A percentile compares a stretch with the other conserved stretches of the same genome.
Conservation (phyloP, 2,888 invertebrate genomes). For the Aspidiotus destructor region DNA sequence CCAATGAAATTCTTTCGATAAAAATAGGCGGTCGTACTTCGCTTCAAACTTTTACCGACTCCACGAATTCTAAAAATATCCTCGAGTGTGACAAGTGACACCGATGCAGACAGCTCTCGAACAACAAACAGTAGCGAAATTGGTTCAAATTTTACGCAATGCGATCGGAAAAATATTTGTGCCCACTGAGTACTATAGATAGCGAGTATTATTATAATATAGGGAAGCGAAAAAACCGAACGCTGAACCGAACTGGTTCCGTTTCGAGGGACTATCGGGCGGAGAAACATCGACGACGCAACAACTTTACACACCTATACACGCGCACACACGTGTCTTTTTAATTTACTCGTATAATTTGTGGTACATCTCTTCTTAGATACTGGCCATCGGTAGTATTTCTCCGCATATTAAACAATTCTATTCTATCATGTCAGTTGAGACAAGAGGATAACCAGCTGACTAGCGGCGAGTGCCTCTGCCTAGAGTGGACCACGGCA, state of each 20-base stretch:
- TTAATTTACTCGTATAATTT: neutral
- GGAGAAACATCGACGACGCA: neutral
- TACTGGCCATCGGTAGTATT: constrained; percentile 3
- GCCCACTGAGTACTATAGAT: neutral
- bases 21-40: no score
- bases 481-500: constrained; percentile 14
- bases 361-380: neutral
- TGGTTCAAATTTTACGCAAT: no score
- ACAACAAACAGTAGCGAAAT: no score
- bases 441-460: constrained; percentile 8
- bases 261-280: constrained; percentile 4
- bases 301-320: neutral
- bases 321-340: constrained; percentile 1
- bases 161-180: neutral
- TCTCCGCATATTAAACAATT: constrained; percentile 8
- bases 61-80: no score
- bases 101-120: no score
- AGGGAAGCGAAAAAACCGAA: neutral
- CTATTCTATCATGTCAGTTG: constrained; percentile 11
- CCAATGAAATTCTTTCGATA: no score
- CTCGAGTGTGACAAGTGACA: no score
- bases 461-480: neutral
- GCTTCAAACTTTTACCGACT: no score
- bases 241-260: constrained; percentile 4
- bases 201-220: neutral